These are phyloP conservation scores for Eolophus roseicapilla DNA, from an alignment of 2,113 vertebrate genomes.

Conservation along the genomic window DNA sequence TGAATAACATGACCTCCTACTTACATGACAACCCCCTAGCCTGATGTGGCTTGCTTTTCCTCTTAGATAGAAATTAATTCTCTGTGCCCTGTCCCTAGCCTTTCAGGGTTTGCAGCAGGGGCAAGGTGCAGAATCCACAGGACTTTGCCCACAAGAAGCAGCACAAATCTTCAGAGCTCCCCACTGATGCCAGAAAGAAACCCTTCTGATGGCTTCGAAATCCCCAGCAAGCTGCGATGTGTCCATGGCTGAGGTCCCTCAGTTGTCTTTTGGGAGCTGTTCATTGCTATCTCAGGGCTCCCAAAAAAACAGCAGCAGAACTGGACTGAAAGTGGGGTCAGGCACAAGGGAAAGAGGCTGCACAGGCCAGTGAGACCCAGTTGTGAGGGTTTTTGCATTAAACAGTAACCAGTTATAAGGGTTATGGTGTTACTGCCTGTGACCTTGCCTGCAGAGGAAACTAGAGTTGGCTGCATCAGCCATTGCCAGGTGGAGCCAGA, in stretches of 20 bases:
- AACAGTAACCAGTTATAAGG: background rate
- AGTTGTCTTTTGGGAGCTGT: background rate
- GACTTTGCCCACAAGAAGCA: background rate
- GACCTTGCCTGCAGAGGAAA: background rate
- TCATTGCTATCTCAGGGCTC: background rate
- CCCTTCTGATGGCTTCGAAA: background rate
- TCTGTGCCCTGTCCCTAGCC: background rate
- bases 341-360: background rate
- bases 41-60: background rate
- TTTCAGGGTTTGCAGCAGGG: background rate
- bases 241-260: background rate
- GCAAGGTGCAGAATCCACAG: background rate
- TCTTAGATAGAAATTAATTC: background rate
- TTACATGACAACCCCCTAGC: background rate
- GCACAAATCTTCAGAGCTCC: background rate
- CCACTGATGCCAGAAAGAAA: background rate
- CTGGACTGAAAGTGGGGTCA: background rate
- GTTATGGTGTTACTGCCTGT: background rate
- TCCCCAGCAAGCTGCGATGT: background rate
- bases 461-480: background rate
- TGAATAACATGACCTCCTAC: background rate
- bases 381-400: background rate
- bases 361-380: background rate
- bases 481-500: background rate
- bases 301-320: background rate